These are phyloP conservation scores for Nasonia giraulti DNA, from an alignment of 1,140 invertebrate genomes.

Conservation along the genomic window DNA sequence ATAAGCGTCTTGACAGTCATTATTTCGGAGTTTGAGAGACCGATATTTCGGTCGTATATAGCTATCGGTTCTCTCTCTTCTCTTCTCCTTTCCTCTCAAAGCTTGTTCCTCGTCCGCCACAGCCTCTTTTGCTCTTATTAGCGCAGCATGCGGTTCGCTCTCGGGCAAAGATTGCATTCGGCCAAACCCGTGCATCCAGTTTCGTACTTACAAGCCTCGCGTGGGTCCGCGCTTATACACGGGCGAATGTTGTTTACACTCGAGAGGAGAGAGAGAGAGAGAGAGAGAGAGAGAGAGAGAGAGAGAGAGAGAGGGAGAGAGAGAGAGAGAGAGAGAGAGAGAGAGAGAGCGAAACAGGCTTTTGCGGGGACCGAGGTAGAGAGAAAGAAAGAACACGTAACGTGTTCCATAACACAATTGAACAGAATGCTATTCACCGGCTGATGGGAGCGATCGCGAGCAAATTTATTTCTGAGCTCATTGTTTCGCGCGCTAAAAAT, in stretches of 20 bases:
- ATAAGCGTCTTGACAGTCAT: conserved; percentile 11
- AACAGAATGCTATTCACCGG: neutral
- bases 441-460: neutral
- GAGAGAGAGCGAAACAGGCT: neutral
- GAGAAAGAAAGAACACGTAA: neutral
- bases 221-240: conserved; percentile 12
- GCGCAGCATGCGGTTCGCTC: neutral
- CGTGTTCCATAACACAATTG: conserved; percentile 21
- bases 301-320: conserved; percentile 5
- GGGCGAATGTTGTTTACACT: conserved; percentile 39
- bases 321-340: neutral
- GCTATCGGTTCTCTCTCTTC: neutral
- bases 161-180: conserved; percentile 28
- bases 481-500: neutral
- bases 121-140: neutral
- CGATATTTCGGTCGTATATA: neutral
- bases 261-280: neutral
- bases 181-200: conserved; percentile 49
- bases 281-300: conserved; percentile 7
- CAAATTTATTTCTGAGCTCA: conserved; percentile 6
- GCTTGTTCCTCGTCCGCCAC: neutral
- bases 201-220: conserved; percentile 19
- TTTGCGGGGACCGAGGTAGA: neutral
- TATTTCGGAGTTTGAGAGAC: neutral
- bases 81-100: neutral